Conservation (phyloP, 2,113 vertebrate genomes). For the Prionailurus bengalensis region DNA sequence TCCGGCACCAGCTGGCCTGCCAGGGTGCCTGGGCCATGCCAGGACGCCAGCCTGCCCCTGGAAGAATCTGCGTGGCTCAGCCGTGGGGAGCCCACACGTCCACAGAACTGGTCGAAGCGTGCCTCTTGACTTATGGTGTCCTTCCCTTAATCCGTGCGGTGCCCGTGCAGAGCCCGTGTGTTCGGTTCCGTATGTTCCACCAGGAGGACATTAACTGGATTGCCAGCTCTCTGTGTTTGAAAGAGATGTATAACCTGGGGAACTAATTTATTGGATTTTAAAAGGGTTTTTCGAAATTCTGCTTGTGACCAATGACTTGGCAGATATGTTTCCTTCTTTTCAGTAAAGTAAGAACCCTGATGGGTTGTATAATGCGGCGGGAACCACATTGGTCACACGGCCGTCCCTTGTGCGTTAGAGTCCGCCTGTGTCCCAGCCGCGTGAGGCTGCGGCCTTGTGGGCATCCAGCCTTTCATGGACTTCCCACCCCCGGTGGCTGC, state of each 20-base stretch:
- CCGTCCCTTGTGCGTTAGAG: not conserved
- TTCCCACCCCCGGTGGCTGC: not conserved
- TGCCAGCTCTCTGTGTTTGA: not conserved
- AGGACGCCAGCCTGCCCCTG: rapidly evolving
- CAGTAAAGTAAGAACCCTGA: too few species aligned
- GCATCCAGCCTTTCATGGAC: not conserved
- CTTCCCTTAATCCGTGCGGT: not conserved
- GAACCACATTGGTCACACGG: too few species aligned
- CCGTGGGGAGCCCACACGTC: rapidly evolving
- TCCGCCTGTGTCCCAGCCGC: not conserved
- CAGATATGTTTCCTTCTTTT: not conserved
- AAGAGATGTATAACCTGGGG: not conserved
- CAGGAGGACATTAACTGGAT: not conserved
- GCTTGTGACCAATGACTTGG: not conserved
- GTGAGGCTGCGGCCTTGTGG: rapidly evolving
- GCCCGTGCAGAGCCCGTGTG: not conserved
- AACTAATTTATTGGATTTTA: not conserved
- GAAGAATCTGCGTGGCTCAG: rapidly evolving
- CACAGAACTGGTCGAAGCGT: rapidly evolving
- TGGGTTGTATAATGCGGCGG: rapidly evolving
- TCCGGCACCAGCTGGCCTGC: not conserved
- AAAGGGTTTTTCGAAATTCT: not conserved
- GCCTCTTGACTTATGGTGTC: not conserved
- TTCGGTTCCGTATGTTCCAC: not conserved
- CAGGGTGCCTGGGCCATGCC: not conserved